These are phyloP conservation scores for Oophaga sylvatica DNA, from an alignment of 2,797 vertebrate species.

Conservation along the genomic window DNA sequence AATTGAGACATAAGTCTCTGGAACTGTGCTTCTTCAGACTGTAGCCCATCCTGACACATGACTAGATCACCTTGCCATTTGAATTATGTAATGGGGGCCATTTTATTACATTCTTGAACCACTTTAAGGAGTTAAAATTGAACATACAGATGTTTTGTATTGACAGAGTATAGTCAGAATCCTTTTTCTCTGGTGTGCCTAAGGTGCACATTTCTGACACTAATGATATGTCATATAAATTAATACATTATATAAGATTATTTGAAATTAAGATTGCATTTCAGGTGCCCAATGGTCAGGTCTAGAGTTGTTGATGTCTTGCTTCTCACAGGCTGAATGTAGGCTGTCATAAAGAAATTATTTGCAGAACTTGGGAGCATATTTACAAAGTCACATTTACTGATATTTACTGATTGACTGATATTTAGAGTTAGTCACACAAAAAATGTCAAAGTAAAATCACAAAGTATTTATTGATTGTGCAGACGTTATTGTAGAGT, in stretches of 20 bases:
- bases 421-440: neutral
- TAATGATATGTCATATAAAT: neutral
- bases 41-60: too few species aligned
- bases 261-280: neutral
- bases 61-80: too few species aligned
- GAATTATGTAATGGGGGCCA: too few species aligned
- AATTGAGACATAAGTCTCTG: too few species aligned
- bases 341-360: neutral
- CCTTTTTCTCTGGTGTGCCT: neutral
- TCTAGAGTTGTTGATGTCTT: neutral
- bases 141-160: neutral
- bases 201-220: neutral
- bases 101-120: too few species aligned
- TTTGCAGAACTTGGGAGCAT: neutral
- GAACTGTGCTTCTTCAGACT: too few species aligned
- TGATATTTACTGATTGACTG: neutral
- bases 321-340: neutral
- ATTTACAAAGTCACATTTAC: neutral
- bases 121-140: too few species aligned
- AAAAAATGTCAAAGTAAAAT: neutral
- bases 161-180: neutral
- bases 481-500: neutral
- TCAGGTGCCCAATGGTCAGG: neutral
- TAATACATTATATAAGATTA: neutral
- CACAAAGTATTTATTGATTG: neutral